Percentiles rank a stretch among this genome's conserved stretches.
Evolutionary conservation across 2,113 vertebrate species (phyloP).

Genomic region (Amazona guildingii): DNA sequence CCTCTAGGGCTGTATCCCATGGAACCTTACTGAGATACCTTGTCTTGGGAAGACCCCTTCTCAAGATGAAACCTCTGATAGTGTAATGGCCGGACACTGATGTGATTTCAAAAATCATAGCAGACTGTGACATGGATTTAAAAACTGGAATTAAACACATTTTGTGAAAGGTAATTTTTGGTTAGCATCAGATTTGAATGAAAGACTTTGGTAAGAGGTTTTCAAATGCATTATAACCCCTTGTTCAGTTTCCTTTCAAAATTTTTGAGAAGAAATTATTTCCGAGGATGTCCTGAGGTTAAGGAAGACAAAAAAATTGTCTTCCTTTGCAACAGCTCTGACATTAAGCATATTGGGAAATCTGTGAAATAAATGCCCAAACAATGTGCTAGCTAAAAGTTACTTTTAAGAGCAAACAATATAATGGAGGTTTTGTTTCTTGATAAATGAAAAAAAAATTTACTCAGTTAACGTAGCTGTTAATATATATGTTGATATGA

Average conservation of each 20-base stretch:
- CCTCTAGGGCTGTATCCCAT: too few species aligned
- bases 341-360: background rate
- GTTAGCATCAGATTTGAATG: background rate
- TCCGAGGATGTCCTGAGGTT: background rate
- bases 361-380: background rate
- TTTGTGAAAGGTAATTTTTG: background rate
- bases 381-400: rapidly evolving
- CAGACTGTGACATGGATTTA: background rate
- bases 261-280: background rate
- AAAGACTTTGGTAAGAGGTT: background rate
- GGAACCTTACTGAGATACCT: background rate
- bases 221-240: rapidly evolving
- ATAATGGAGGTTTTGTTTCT: background rate
- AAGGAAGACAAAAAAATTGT: background rate
- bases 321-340: background rate
- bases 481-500: background rate
- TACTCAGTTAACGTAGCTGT: background rate
- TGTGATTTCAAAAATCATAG: background rate
- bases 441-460: background rate
- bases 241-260: background rate
- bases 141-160: background rate
- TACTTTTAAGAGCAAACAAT: background rate
- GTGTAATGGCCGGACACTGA: background rate
- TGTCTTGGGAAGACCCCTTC: background rate
- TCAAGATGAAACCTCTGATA: background rate